A percentile compares a stretch with the other conserved stretches of the same genome.
phyloP scores from a whole-genome alignment of 2,113 vertebrate species.

The Rissa tridactyla region DNA sequence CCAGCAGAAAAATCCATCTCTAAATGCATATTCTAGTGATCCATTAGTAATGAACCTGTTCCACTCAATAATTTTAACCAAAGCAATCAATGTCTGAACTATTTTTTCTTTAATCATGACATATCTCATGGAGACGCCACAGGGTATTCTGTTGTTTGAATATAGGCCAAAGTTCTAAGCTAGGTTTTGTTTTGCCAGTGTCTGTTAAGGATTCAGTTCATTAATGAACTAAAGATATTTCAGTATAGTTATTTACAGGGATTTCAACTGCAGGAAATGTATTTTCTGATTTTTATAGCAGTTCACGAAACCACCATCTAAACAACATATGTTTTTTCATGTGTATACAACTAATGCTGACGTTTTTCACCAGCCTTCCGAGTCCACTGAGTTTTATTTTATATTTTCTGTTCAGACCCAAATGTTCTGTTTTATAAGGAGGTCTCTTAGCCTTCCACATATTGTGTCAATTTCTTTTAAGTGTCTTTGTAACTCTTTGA shows the following conservation, averaged over 20 bases:
- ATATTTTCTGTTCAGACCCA: not conserved
- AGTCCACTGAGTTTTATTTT: not conserved
- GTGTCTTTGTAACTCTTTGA: not conserved
- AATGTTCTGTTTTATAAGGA: not conserved
- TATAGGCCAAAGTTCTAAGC: not conserved
- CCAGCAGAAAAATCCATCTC: conserved; percentile 1
- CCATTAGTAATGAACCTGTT: conserved; percentile 39
- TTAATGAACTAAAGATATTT: not conserved
- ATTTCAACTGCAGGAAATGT: not conserved
- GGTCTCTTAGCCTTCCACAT: not conserved
- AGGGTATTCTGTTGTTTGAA: conserved; percentile 8
- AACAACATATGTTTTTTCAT: not conserved
- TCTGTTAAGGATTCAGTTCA: not conserved
- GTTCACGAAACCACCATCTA: not conserved
- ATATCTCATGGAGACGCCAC: not conserved
- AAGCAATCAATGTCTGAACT: not conserved
- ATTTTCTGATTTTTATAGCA: not conserved
- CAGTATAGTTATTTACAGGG: not conserved
- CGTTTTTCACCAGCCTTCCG: not conserved
- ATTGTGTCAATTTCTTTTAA: not conserved
- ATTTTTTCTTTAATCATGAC: conserved; percentile 7
- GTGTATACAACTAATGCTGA: not conserved
- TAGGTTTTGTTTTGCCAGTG: not conserved
- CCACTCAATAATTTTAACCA: not conserved
- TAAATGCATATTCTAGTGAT: conserved; percentile 26